A percentile compares a stretch with the other conserved stretches of the same genome.
phyloP scores from a whole-genome alignment of 30 jellyfish, hydroid and myxozoan genomes.

The Phacellophora camtschatica region DNA sequence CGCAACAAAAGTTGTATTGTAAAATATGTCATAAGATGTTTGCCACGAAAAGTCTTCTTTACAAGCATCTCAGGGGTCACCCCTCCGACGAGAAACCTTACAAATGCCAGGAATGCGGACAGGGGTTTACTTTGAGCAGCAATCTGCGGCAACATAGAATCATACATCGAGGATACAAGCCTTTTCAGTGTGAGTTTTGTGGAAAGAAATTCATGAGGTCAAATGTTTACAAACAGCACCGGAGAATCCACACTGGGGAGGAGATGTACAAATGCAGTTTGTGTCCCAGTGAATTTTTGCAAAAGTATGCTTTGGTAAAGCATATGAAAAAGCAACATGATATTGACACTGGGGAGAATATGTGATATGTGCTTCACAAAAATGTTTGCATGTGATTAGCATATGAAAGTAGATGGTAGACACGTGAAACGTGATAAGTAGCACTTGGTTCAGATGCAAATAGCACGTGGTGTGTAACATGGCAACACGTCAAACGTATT shows the following conservation, averaged over 20 bases:
- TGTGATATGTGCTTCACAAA: slow-evolving; percentile 19
- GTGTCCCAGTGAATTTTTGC: slow-evolving; percentile 98
- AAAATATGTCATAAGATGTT: slow-evolving; percentile 88
- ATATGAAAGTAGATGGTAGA: slow-evolving; percentile 36
- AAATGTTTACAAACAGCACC: slow-evolving; percentile 95
- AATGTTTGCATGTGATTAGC: slow-evolving; percentile 49
- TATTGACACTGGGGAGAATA: slow-evolving; percentile 85
- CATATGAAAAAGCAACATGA: slow-evolving; percentile 98
- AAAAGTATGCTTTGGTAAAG: slow-evolving; percentile 92
- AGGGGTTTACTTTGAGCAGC: slow-evolving; percentile 98
- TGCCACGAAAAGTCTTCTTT: slow-evolving; percentile 90
- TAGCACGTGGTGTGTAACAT: neutral
- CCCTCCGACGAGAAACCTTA: slow-evolving; percentile 97
- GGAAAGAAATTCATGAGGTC: slow-evolving; percentile 99
- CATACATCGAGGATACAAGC: slow-evolving; percentile 97
- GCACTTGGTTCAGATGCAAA: neutral
- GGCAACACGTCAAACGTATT: slow-evolving; percentile 1
- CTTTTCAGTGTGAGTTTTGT: slow-evolving; percentile 97
- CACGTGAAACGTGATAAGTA: slow-evolving; percentile 40
- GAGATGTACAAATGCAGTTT: slow-evolving; percentile 96
- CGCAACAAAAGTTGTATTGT: slow-evolving; percentile 89
- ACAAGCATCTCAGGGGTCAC: slow-evolving; percentile 98
- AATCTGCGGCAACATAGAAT: slow-evolving; percentile 95
- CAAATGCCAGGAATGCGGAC: slow-evolving; percentile 98
- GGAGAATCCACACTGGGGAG: slow-evolving; percentile 98